Base-by-base conservation (phyloP, 2,888 invertebrate genomes). In the Aphidoletes aphidimyza region DNA sequence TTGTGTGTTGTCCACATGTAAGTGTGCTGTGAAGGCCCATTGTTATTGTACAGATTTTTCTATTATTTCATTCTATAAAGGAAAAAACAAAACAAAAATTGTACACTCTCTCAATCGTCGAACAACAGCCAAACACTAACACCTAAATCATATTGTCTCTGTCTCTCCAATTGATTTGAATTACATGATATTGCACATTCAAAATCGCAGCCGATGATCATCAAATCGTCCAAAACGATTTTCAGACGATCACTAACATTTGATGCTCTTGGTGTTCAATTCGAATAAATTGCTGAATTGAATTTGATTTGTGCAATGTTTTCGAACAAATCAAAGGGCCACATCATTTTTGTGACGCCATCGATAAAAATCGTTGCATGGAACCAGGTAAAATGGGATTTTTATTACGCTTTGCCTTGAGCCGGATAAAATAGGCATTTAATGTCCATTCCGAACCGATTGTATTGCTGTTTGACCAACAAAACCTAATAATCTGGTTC, bases 281-380 rank as follows among this genome's bases (percentile, higher is more conserved):
- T n/a, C n/a, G n/a, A n/a, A n/a, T n/a, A n/a, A n/a, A n/a, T n/a
- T n/a, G n/a, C n/a, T 34, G 2, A 69, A 34, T 69, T 69, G 34
- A 69, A 69, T 69, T 26, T 30, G 17, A 17, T 69, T 11, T 11
- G 5, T 54, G n/a, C 11, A 26, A 22, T 69, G 69, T 69, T 26
- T 30, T 30, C n/a, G n/a, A n/a, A n/a, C n/a, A n/a, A n/a, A 34
- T 8, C 2, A 69, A 30, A 26, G 69, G 69, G n/a, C n/a, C n/a
- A n/a, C n/a, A n/a, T n/a, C 69, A 69, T 17, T 69, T 69, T 69
- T 30, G 69, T 69, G 69, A 69, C 69, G 69, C 69, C 69, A 69
- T 69, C 69, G 5, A 47, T 19, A 47, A 11, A 17, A 2, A 17
- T 11, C 47, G 0, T 22, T 54, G 26, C 54, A 26, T 26, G 22